Conservation (phyloP, 2,888 invertebrate genomes). For the Syrphus vitripennis region DNA sequence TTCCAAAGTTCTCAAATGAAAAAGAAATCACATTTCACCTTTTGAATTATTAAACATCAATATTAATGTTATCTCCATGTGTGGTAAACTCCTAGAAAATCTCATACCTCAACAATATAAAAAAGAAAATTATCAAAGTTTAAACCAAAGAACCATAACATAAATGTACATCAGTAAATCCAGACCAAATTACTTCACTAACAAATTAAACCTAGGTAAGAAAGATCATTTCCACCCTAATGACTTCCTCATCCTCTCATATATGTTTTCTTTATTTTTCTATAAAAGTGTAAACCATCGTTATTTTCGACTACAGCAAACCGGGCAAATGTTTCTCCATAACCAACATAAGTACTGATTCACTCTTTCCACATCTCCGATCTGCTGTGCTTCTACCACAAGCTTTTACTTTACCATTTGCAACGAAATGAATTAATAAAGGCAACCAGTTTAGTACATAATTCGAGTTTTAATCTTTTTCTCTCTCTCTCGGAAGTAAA, state of each 20-base stretch:
- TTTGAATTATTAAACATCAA: no score
- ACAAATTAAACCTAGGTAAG: constrained; percentile 57
- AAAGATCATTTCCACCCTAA: constrained; percentile 42
- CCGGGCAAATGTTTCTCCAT: background rate
- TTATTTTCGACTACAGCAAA: background rate
- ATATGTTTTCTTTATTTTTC: background rate
- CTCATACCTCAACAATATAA: no score
- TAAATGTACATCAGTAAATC: constrained; percentile 12
- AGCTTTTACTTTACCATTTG: constrained; percentile 3
- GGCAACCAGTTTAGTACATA: constrained; percentile 65
- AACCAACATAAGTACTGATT: background rate
- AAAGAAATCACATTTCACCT: no score
- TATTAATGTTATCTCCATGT: no score
- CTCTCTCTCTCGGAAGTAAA: constrained; percentile 58
- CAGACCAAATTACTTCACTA: constrained; percentile 50
- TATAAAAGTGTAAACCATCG: background rate
- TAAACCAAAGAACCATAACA: no score
- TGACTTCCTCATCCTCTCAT: constrained; percentile 37
- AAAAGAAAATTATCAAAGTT: no score
- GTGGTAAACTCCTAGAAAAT: no score
- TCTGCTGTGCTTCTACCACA: background rate
- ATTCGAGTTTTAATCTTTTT: constrained; percentile 70
- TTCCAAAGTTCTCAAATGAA: no score
- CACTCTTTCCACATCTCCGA: no score
- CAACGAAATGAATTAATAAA: constrained; percentile 68